These are phyloP conservation scores for Melanotaenia parkinsoni DNA, from an alignment of 2,797 vertebrate genomes.

Conservation along the genomic window DNA sequence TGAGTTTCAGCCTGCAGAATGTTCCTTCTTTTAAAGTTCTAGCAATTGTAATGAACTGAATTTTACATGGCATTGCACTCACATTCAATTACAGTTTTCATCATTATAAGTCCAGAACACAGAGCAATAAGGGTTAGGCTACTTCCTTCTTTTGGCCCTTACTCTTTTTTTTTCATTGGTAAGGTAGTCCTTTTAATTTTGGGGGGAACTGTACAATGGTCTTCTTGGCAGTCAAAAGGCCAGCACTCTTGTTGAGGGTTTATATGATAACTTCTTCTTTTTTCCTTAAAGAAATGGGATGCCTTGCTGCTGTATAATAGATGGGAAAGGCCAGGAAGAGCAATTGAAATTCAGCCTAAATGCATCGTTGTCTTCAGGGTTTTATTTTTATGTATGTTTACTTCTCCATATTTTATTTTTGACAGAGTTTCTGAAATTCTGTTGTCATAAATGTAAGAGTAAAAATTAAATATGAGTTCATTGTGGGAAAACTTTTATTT, in stretches of 20 bases:
- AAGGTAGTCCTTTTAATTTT: constrained; percentile 11
- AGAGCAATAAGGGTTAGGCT: not conserved
- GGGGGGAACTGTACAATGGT: not conserved
- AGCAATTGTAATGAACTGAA: constrained; percentile 40
- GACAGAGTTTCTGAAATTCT: constrained; percentile 39
- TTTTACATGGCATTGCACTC: constrained; percentile 18
- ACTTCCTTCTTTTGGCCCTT: not conserved
- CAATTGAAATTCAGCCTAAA: not conserved
- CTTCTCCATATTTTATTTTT: constrained; percentile 49
- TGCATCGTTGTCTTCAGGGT: not conserved
- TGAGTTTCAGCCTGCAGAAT: constrained; percentile 36
- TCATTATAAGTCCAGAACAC: constrained; percentile 32
- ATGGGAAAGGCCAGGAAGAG: not conserved
- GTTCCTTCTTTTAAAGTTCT: constrained; percentile 57
- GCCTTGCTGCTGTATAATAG: not conserved
- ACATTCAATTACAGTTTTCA: constrained; percentile 23
- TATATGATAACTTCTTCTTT: not conserved
- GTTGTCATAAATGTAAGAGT: constrained; percentile 45
- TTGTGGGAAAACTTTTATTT: constrained; percentile 65
- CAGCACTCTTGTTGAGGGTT: not conserved
- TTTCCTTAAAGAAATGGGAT: not conserved
- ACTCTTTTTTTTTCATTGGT: constrained; percentile 11
- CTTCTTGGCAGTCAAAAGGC: not conserved
- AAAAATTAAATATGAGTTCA: constrained; percentile 34
- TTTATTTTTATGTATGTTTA: constrained; percentile 23